phyloP scores from a whole-genome alignment of 2,888 invertebrate species.

The Stegana nigrithorax region DNA sequence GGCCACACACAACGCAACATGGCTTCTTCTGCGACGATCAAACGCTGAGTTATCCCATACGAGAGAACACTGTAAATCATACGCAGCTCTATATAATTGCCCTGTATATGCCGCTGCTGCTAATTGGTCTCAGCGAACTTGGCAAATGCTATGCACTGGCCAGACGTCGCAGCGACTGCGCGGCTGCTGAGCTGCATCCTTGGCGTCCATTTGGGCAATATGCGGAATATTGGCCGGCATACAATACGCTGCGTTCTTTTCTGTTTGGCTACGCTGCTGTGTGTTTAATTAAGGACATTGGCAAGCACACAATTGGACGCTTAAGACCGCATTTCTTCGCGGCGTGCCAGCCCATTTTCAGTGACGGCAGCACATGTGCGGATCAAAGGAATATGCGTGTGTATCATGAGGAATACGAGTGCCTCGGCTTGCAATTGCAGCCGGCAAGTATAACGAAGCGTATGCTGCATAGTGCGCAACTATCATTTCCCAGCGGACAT shows the following conservation, averaged over 20 bases:
- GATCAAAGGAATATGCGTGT: slow-evolving; percentile 18
- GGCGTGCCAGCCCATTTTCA: slow-evolving; percentile 43
- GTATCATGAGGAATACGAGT: slow-evolving; percentile 42
- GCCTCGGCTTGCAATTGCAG: slow-evolving; percentile 16
- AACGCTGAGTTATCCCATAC: slow-evolving; percentile 51
- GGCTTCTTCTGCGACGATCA: slow-evolving; percentile 57
- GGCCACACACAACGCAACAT: slow-evolving; percentile 35
- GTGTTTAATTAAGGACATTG: slow-evolving; percentile 40
- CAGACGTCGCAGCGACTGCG: too few species aligned
- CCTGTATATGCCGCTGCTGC: slow-evolving; percentile 38
- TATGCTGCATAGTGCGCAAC: slow-evolving; percentile 35
- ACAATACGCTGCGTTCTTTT: slow-evolving; percentile 41
- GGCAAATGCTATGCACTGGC: slow-evolving; percentile 23
- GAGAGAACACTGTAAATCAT: slow-evolving; percentile 37
- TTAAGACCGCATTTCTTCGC: slow-evolving; percentile 54
- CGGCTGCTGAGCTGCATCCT: neutral
- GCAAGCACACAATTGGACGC: slow-evolving; percentile 46
- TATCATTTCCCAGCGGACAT: slow-evolving; percentile 61
- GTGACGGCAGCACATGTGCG: slow-evolving; percentile 40
- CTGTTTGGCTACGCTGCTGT: slow-evolving; percentile 39
- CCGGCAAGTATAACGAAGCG: slow-evolving; percentile 19
- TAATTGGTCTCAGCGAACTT: slow-evolving; percentile 36
- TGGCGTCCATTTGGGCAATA: neutral
- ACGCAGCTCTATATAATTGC: slow-evolving; percentile 31
- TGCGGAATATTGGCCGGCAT: slow-evolving; percentile 24